Base-by-base conservation (phyloP, 2,113 vertebrate species). In the Festucalex cinctus region DNA sequence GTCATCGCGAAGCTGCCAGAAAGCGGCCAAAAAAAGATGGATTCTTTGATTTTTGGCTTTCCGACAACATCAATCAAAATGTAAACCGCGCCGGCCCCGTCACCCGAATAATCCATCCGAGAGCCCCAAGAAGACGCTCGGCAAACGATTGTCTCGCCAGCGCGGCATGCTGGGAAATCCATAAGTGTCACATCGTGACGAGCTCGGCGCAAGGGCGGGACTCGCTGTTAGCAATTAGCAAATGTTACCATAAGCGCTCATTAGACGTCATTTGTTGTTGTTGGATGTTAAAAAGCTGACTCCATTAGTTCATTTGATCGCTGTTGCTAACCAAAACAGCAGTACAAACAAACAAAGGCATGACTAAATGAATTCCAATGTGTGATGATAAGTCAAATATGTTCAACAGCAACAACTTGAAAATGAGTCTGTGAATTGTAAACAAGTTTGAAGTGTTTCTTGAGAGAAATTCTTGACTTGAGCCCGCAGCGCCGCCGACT, bases 21-120 rank as follows among this genome's bases (percentile, higher is more conserved):
- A 98, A 99, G 97, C 95, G 98, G 96, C 95, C 96, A 93, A 96
- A 98, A 96, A 93, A 96, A 98, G 97, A 99, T 99, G 96, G 96
- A 98, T 98, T 99, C 95, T 98, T 99, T 98, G 96, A 13, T 98
- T 98, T 99, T 99, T 98, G 98, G 96, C 94, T 97, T 98, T 96
- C 94, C 95, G 97, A 97, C 95, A 99, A 97, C 97, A 99, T 99
- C 98, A 98, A 99, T 99, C 97, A 98, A 98, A 99, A 98, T 98
- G 95, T 98, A 98, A 98, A 98, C 32, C 19, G 54, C 94, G 96
- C 93, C 87, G 90, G 93, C 93, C 24, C 95, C 96, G 95, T 98
- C 95, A 97, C 95, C 93, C 94, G 95, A 95, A 98, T 98, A 97
- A 98, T 95, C 95, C 95, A 94, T 95, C 93, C 94, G 95, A 98